A percentile compares a stretch with the other conserved stretches of the same genome.
These are phyloP conservation scores for Malurus elegans DNA, from an alignment of 2,113 vertebrate species.

Conservation along the genomic window DNA sequence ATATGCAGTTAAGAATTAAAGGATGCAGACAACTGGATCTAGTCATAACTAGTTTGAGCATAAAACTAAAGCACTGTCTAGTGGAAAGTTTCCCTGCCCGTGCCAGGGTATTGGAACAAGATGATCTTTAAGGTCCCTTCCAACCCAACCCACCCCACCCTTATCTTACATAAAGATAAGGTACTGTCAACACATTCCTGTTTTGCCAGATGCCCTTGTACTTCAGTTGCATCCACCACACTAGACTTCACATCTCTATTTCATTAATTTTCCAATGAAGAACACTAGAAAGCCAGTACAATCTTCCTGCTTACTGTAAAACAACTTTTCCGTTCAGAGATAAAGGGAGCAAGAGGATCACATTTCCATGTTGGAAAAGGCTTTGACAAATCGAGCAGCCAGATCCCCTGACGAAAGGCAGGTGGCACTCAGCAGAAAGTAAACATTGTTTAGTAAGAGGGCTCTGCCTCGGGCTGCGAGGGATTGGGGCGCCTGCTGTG, in stretches of 20 bases:
- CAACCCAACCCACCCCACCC: neutral
- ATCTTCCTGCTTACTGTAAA: neutral
- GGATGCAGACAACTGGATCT: neutral
- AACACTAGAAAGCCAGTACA: neutral
- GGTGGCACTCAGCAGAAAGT: accelerated
- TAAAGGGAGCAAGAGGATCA: neutral
- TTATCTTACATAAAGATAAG: neutral
- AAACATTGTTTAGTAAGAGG: accelerated
- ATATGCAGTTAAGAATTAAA: neutral
- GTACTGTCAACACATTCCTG: neutral
- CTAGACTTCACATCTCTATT: neutral
- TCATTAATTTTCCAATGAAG: neutral
- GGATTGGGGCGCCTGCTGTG: neutral
- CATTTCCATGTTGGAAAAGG: neutral
- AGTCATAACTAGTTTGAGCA: too few species aligned
- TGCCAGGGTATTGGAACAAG: neutral
- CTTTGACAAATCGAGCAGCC: neutral
- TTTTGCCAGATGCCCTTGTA: neutral
- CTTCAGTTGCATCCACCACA: neutral
- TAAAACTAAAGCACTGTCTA: neutral
- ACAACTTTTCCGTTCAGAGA: too few species aligned
- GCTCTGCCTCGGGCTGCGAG: accelerated
- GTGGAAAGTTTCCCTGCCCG: neutral
- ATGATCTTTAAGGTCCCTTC: neutral
- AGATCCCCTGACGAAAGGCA: neutral